These are phyloP conservation scores for Donacobius atricapilla DNA, from an alignment of 2,113 vertebrate species.

Conservation along the genomic window DNA sequence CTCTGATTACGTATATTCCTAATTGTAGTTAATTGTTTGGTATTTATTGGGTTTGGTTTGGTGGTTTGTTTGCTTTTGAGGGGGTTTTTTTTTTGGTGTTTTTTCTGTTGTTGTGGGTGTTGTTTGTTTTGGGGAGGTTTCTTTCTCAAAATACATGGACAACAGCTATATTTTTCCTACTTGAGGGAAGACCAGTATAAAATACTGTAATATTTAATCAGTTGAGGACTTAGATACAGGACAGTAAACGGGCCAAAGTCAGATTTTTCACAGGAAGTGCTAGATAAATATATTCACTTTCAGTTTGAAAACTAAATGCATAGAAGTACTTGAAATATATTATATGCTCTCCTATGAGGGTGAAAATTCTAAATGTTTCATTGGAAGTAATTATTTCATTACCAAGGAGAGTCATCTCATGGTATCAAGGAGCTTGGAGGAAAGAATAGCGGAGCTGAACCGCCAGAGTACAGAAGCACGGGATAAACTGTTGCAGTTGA, in stretches of 20 bases:
- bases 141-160: not conserved
- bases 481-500: slow-evolving; percentile 83
- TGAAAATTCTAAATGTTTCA: not conserved
- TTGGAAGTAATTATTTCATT: not conserved
- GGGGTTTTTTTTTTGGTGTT: not conserved
- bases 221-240: not conserved
- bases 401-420: slow-evolving; percentile 31
- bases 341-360: not conserved
- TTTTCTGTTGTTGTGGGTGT: not conserved
- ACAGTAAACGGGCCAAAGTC: not conserved
- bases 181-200: not conserved
- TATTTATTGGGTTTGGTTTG: not conserved
- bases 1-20: not conserved
- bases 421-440: slow-evolving; percentile 73
- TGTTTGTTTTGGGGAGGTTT: not conserved
- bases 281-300: not conserved
- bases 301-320: not conserved
- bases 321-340: not conserved
- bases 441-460: slow-evolving; percentile 88
- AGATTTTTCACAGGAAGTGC: not conserved
- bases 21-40: not conserved
- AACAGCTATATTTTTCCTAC: not conserved
- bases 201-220: not conserved
- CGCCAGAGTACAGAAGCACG: slow-evolving; percentile 85
- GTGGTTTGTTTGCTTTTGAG: not conserved